Evolutionary conservation across 1,140 invertebrate species (phyloP), one percentile per base, ranked within the genome.

Genomic region (Bombus affinis): DNA sequence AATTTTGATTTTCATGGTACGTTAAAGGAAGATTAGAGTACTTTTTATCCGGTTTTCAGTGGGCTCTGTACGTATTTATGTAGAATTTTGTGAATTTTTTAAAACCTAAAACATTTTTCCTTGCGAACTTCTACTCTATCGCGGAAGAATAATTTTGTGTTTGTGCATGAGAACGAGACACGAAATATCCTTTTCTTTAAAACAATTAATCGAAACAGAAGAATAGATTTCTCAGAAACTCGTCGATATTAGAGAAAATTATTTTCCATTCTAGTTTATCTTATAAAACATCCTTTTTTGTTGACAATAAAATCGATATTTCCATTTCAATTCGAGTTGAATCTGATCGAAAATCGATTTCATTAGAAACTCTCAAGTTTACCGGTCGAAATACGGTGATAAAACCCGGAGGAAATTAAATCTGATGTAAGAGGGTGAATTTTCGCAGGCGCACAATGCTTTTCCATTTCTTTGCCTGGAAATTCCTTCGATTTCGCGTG

Each of bases 401-500:
- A 18, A 47, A n/a, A 22, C 71, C 25, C n/a, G 42, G 3, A 47
- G 42, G 71, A 47, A 47, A 47, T 73, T 44, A 44, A 73, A 73
- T 73, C 42, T 32, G 42, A 44, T 6, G 39, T 44, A 44, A 13
- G 37, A 72, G 70, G 70, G 70, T 72, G 70, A 72, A 73, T 73
- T 73, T 73, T 73, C 71, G n/a, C 28, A 3, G n/a, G 22, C 28
- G 71, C 42, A 73, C 71, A 73, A 73, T 73, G 42, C 42, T 32
- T 32, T 22, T 22, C 71, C 71, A 32, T 73, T 73, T 22, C 28
- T 44, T 28, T 9, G 28, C 42, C 6, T 8, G 71, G 13, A 32
- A n/a, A 32, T 73, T 73, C 42, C 42, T 44, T 32, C 71, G 71
- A 73, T 73, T 73, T 73, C 71, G n/a, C 42, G 71, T 47, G 71